phyloP scores from a whole-genome alignment of 2,113 vertebrate species.

The Ranitomeya variabilis region DNA sequence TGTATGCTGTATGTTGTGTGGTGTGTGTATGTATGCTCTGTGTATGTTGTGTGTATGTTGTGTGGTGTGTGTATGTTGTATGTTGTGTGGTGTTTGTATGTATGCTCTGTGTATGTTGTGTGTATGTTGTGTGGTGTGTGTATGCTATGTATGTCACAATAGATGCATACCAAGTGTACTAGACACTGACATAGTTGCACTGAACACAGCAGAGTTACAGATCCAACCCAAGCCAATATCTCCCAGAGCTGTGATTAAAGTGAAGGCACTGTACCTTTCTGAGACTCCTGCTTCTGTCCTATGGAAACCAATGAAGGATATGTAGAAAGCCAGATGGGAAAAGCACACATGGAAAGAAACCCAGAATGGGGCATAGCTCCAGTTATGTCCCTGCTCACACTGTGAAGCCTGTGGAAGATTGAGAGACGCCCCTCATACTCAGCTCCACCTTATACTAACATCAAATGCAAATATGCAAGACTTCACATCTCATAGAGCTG shows the following conservation, averaged over 20 bases:
- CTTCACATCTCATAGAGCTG: conserved; percentile 60
- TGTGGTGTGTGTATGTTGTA: too few species aligned
- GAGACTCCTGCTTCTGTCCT: conserved; percentile 15
- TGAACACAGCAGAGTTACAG: conserved; percentile 5
- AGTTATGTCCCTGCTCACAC: conserved; percentile 60
- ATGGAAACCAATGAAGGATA: conserved; percentile 44
- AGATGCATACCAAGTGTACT: neutral
- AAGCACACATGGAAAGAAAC: conserved; percentile 25
- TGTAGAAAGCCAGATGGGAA: conserved; percentile 22
- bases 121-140: too few species aligned
- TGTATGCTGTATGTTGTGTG: too few species aligned
- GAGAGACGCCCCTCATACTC: conserved; percentile 73
- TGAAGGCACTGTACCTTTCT: conserved; percentile 32
- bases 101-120: too few species aligned
- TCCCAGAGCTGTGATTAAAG: neutral
- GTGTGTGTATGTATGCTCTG: too few species aligned
- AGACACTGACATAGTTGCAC: neutral
- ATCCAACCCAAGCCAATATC: neutral
- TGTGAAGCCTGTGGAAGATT: conserved; percentile 62
- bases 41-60: too few species aligned
- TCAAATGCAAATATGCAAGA: conserved; percentile 67
- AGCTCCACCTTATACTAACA: conserved; percentile 71
- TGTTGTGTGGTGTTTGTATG: too few species aligned
- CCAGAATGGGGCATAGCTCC: conserved; percentile 45
- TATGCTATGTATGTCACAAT: too few species aligned